Percentiles rank a stretch among this genome's conserved stretches.
phyloP scores from a whole-genome alignment of 2,113 vertebrate species.

The Mobula hypostoma region DNA sequence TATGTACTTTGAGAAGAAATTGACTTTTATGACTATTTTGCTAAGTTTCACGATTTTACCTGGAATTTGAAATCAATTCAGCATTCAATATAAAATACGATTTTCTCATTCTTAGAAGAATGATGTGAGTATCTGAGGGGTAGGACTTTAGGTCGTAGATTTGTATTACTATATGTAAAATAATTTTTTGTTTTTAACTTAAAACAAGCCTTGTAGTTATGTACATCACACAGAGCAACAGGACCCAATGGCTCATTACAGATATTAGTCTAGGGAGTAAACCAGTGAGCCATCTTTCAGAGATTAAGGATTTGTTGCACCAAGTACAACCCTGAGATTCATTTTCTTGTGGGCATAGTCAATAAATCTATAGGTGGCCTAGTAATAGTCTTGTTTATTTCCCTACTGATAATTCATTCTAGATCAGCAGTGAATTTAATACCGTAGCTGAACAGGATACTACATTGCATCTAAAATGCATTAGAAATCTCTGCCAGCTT shows the following conservation, averaged over 20 bases:
- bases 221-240: not conserved
- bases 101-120: too few relatives aligned
- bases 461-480: too few relatives aligned
- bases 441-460: too few relatives aligned
- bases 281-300: not conserved
- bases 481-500: too few relatives aligned
- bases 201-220: not conserved
- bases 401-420: too few relatives aligned
- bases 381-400: too few relatives aligned
- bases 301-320: not conserved
- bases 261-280: not conserved
- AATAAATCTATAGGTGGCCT: too few relatives aligned
- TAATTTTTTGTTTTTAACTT: not conserved
- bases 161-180: not conserved
- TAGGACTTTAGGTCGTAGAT: not conserved
- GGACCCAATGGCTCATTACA: not conserved
- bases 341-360: too few relatives aligned
- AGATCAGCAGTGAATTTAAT: too few relatives aligned
- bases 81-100: not conserved
- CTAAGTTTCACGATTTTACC: not conserved
- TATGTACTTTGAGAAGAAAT: too few relatives aligned
- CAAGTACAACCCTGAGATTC: not conserved
- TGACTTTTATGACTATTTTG: too few relatives aligned
- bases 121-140: not conserved
- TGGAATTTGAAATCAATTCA: not conserved